phyloP scores from a whole-genome alignment of 2,797 vertebrate species.

The Pangasius larnaudii region DNA sequence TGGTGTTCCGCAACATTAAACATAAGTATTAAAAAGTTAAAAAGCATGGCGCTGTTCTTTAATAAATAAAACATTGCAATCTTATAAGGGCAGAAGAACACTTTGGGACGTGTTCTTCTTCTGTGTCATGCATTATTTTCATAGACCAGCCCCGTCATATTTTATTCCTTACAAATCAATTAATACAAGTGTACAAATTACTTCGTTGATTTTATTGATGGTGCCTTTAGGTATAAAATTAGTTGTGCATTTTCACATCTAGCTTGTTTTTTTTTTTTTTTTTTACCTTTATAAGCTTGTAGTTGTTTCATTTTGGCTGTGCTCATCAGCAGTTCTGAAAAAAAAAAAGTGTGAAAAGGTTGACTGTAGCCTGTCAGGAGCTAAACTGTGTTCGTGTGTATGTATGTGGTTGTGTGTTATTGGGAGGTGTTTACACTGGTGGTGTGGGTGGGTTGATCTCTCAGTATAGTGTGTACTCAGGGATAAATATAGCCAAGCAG shows the following conservation, averaged over 20 bases:
- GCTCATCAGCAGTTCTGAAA: neutral
- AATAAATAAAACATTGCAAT: too few species aligned
- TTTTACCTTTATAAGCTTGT: neutral
- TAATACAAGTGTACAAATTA: too few species aligned
- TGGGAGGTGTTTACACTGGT: slow-evolving; percentile 55
- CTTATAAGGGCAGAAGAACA: too few species aligned
- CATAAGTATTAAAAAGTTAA: too few species aligned
- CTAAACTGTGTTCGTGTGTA: slow-evolving; percentile 27
- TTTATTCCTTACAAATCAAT: too few species aligned
- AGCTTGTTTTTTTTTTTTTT: neutral
- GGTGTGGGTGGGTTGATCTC: slow-evolving; percentile 77
- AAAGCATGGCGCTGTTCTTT: too few species aligned
- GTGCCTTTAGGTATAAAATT: neutral
- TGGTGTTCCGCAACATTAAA: neutral
- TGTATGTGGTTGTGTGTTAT: slow-evolving; percentile 38
- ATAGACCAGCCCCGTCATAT: too few species aligned
- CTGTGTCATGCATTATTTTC: too few species aligned
- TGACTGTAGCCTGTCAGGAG: neutral
- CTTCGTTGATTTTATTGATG: too few species aligned
- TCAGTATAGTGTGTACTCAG: slow-evolving; percentile 87
- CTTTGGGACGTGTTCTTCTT: too few species aligned
- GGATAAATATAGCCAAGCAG: slow-evolving; percentile 93
- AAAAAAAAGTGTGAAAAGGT: slow-evolving; percentile 15
- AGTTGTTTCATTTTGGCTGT: neutral
- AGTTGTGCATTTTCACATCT: neutral